Percentiles rank a stretch among this genome's conserved stretches.
These are phyloP conservation scores for Daubentonia madagascariensis DNA, from an alignment of 2,113 vertebrate genomes.

Conservation along the genomic window DNA sequence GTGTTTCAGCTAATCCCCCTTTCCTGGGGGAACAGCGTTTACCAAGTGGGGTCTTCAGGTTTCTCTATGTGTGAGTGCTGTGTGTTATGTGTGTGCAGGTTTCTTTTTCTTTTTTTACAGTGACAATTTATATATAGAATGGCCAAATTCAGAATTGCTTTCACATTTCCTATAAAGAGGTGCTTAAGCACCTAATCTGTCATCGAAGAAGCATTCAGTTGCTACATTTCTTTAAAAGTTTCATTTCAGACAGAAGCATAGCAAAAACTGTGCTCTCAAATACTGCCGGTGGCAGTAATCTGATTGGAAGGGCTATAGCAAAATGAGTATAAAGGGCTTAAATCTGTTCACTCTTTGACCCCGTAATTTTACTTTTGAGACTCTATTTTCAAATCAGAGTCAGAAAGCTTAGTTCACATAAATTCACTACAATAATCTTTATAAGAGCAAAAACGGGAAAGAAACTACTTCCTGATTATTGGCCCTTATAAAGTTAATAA, in stretches of 20 bases:
- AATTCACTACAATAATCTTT: neutral
- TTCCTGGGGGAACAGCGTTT: neutral
- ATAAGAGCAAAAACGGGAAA: neutral
- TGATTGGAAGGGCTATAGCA: neutral
- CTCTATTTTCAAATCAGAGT: neutral
- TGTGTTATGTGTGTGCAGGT: neutral
- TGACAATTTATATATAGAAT: neutral
- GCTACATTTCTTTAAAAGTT: neutral
- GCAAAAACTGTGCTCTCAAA: neutral
- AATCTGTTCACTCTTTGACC: neutral
- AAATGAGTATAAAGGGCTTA: neutral
- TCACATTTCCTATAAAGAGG: neutral
- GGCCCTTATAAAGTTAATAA: neutral
- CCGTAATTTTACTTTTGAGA: neutral
- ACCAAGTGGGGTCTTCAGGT: neutral
- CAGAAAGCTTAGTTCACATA: neutral
- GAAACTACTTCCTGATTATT: neutral
- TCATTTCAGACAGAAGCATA: neutral
- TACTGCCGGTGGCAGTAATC: neutral
- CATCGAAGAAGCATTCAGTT: neutral
- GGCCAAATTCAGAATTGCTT: neutral
- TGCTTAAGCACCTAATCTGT: neutral
- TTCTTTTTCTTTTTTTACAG: neutral
- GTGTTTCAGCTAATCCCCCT: neutral
- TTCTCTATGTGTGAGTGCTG: neutral